Base-by-base conservation (phyloP, 2,888 invertebrate species). In the Acanthosepion pharaonis region DNA sequence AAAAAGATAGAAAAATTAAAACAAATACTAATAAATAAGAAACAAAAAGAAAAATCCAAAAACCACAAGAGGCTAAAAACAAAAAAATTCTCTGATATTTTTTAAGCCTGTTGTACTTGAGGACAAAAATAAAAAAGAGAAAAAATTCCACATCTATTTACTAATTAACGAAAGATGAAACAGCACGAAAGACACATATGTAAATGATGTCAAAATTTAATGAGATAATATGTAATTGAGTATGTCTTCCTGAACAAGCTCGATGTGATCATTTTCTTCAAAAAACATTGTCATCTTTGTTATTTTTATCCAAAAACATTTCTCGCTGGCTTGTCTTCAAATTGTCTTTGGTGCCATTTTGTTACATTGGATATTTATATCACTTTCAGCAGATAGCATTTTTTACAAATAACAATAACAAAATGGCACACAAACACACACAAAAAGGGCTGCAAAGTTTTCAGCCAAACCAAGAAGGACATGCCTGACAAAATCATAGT, bases 141-240 rank as follows among this genome's bases (percentile, higher is more conserved):
- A 78, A 33, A 78, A 5, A 33, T 33, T 18, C 78, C 78, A 33
- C 78, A 78, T 78, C 18, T 78, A n/a, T 78, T 78, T 78, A 78
- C 78, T 78, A 78, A 78, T 78, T 78, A 78, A 33, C n/a, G n/a
- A 78, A 78, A 78, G 15, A 78, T 11, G 33, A 78, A 78, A 78
- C 78, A 78, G 78, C 11, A 33, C n/a, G 33, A 33, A 78, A 3
- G 78, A 78, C 78, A 78, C 78, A 78, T 78, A 33, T 78, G 78
- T 78, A 78, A 78, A n/a, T 15, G 78, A 78, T 78, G 78, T 78
- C 78, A 78, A 78, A 78, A 78, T 78, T 78, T 78, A 78, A 78
- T 78, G 78, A 78, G n/a, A 78, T 78, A 78, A 78, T 33, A n/a
- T 78, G 78, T n/a, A 78, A 78, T 78, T n/a, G n/a, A n/a, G n/a